Conservation (phyloP, 2,113 vertebrate species). For the Sitta europaea region DNA sequence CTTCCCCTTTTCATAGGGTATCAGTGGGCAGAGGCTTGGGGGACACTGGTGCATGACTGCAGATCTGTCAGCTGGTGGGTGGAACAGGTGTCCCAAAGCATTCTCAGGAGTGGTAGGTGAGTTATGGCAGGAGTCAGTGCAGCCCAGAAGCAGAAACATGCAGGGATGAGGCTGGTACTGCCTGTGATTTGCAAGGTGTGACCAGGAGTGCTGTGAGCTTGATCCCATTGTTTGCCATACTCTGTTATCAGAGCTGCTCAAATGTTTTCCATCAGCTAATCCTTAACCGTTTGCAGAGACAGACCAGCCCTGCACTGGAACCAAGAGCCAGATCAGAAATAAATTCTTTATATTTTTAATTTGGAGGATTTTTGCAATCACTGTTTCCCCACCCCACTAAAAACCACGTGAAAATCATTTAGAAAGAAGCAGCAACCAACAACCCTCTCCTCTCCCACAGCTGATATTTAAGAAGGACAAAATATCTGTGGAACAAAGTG, state of each 20-base stretch:
- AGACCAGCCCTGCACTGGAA: neutral
- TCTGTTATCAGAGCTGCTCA: neutral
- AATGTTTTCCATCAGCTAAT: conserved; percentile 1
- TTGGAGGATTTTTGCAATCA: neutral
- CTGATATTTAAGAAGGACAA: neutral
- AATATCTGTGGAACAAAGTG: neutral
- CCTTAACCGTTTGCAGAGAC: neutral
- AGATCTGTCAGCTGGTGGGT: neutral
- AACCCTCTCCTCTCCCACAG: neutral
- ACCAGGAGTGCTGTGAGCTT: neutral
- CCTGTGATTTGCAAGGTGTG: neutral
- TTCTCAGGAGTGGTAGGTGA: neutral
- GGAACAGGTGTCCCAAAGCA: neutral
- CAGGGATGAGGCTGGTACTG: neutral
- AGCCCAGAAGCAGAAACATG: neutral
- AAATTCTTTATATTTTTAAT: neutral
- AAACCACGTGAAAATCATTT: neutral
- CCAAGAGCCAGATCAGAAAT: neutral
- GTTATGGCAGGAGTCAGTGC: neutral
- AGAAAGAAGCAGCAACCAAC: neutral
- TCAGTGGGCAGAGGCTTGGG: neutral
- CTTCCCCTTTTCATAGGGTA: fast-evolving
- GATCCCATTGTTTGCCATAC: neutral
- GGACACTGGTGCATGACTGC: neutral
- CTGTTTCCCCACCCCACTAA: neutral